A percentile compares a stretch with the other conserved stretches of the same genome.
Conservation (phyloP, 2,113 vertebrate genomes). For the Tragulus kanchil region DNA sequence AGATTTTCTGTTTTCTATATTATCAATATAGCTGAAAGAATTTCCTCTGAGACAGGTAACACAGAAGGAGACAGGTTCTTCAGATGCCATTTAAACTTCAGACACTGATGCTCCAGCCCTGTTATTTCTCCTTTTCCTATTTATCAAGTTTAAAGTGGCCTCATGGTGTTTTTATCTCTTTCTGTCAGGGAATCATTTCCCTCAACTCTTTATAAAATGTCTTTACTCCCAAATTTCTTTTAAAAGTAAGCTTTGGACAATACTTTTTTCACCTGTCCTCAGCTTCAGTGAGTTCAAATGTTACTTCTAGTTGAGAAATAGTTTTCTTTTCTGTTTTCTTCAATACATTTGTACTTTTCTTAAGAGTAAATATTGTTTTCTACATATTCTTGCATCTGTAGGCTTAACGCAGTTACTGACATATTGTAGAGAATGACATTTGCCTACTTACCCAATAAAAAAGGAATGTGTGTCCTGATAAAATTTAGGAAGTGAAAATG, state of each 20-base stretch:
- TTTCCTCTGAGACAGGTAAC: conserved; percentile 45
- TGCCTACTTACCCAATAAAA: background rate
- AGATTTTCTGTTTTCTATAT: conserved; percentile 68
- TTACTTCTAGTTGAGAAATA: background rate
- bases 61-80: background rate
- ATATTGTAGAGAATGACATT: background rate
- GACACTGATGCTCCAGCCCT: background rate
- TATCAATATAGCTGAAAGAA: conserved; percentile 49
- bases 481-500: background rate
- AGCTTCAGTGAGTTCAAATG: background rate
- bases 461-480: background rate
- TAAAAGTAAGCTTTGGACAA: background rate
- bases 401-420: background rate
- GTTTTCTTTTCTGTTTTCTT: background rate
- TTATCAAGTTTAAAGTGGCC: conserved; percentile 56
- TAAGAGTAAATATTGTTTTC: background rate
- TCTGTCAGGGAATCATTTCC: conserved; percentile 33
- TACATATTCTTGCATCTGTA: too few species aligned
- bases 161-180: conserved; percentile 38
- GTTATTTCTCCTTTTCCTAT: background rate
- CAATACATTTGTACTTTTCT: background rate
- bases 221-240: conserved; percentile 40
- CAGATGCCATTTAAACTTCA: conserved; percentile 14
- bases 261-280: background rate
- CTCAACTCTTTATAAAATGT: conserved; percentile 23